Base-by-base conservation (phyloP, 2,888 invertebrate genomes). In the Hermaeophaga mercurialis region DNA sequence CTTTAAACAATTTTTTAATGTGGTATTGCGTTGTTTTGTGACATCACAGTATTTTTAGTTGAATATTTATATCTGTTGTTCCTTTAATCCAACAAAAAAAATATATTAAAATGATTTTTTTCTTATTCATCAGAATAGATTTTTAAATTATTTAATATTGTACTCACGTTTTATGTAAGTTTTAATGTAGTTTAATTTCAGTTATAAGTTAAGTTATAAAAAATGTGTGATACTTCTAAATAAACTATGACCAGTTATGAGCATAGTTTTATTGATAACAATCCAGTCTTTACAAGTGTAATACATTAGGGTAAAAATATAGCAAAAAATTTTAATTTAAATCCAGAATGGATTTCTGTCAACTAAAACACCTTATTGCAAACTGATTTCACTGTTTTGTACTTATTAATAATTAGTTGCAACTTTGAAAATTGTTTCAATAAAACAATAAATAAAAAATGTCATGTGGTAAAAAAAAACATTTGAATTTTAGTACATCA, bases 151-250 rank as follows among this genome's bases (percentile, higher is more conserved):
- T 58, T 61, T 61, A 54, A 58, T 52, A 52, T 38, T 43, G 36
- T 58, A 57, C 59, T 59, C 59, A 55, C 54, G 48, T 56, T 55
- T 50, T 56, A 56, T 56, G 48, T 56, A 62, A 57, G 54, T 56
- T 47, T 56, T 62, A 62, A 44, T 52, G 34, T 52, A 55, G 49
- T 57, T 57, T 59, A 61, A 56, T 59, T 61, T 22, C n/a, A n/a
- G n/a, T n/a, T n/a, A n/a, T n/a, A n/a, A n/a, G n/a, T n/a, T 56
- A 41, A 61, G 54, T 58, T 54, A 54, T 59, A 62, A 54, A 49
- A 53, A 56, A 58, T 41, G 62, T 62, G 62, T 62, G 62, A 62
- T 62, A 62, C 49, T 57, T 57, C 45, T 56, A 47, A 62, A 55
- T 53, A 55, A 62, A 57, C 36, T 34, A 53, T 49, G 44, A 38